Conservation (phyloP, 1,140 invertebrate species). For the Bombus waltoni region DNA sequence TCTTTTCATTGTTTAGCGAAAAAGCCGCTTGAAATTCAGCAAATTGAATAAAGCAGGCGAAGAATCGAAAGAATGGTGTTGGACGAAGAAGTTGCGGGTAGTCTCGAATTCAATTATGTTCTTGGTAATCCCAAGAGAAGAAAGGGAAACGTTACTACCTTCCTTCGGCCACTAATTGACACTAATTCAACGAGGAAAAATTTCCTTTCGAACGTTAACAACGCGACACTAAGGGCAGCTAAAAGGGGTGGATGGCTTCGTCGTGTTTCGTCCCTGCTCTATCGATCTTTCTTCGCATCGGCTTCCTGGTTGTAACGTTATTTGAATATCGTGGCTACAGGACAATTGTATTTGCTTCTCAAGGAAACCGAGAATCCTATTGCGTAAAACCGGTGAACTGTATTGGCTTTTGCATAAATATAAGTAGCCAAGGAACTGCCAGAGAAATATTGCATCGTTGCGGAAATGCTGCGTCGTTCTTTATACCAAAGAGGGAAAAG, state of each 20-base stretch:
- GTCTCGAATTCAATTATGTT: conserved; percentile 13
- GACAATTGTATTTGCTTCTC: conserved; percentile 2
- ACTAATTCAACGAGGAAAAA: background rate
- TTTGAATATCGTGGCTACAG: conserved; percentile 9
- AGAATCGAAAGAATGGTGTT: background rate
- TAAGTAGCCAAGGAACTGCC: background rate
- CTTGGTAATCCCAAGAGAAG: background rate
- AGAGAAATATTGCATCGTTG: background rate
- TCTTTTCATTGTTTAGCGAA: background rate
- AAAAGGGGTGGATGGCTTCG: background rate
- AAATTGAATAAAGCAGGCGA: background rate
- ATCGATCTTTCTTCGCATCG: background rate
- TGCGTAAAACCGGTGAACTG: background rate
- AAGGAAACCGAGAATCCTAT: background rate
- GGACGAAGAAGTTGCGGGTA: background rate
- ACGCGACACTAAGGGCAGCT: no score
- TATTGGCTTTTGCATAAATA: conserved; percentile 2
- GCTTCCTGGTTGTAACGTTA: background rate
- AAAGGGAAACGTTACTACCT: background rate
- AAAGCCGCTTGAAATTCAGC: background rate
- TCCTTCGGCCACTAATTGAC: background rate
- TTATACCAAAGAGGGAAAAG: background rate
- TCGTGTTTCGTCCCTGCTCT: no score
- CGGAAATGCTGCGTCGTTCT: background rate
- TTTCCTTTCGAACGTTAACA: background rate